A percentile compares a stretch with the other conserved stretches of the same genome.
Conservation (phyloP, 30 jellyfish, hydroid and myxozoan genomes). For the Pseudorhiza aurosa region DNA sequence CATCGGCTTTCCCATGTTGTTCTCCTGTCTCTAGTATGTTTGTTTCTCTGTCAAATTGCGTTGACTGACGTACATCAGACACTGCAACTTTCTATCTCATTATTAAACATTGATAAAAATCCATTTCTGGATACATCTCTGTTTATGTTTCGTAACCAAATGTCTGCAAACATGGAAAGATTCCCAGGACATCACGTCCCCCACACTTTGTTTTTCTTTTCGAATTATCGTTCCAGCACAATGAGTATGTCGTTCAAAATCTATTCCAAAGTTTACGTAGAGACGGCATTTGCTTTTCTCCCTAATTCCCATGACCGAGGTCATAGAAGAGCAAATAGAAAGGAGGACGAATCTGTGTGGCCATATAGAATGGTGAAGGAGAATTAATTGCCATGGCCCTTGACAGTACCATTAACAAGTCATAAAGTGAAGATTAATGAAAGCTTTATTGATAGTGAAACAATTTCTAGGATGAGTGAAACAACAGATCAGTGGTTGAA, state of each 20-base stretch:
- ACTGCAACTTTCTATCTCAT: not conserved
- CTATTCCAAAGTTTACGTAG: not conserved
- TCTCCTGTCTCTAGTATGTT: not conserved
- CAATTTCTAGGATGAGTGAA: no score
- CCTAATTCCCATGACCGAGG: constrained; percentile 19
- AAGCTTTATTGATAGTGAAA: no score
- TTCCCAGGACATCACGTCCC: constrained; percentile 48
- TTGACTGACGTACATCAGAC: not conserved
- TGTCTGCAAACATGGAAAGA: constrained; percentile 23
- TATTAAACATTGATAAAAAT: constrained; percentile 17
- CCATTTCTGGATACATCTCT: not conserved
- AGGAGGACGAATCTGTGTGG: no score
- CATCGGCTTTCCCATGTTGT: no score
- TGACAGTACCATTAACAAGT: no score
- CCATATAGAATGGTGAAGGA: no score
- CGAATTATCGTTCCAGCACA: constrained; percentile 12
- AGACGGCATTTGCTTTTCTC: not conserved
- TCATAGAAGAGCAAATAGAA: not conserved
- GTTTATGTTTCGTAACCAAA: not conserved
- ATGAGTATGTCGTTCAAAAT: constrained; percentile 36
- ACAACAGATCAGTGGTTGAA: no score
- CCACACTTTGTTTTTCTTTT: constrained; percentile 24
- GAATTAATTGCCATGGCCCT: no score
- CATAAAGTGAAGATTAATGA: no score
- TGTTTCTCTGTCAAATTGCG: not conserved